These are phyloP conservation scores for Calvadosia cruxmelitensis DNA, from an alignment of 30 jellyfish, hydroid and myxozoan species.

Conservation along the genomic window DNA sequence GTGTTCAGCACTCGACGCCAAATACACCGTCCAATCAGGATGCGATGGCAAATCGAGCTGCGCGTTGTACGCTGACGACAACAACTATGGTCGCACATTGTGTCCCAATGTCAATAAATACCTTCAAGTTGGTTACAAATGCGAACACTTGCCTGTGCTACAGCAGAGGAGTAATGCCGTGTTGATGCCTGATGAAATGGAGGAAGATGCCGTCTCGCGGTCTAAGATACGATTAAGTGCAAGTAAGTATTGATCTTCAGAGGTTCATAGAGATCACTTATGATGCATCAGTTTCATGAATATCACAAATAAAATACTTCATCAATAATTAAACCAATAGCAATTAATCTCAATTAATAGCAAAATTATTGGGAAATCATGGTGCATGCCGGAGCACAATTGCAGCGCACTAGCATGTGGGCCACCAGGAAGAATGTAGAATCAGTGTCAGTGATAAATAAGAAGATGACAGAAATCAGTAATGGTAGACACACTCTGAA, in stretches of 20 bases:
- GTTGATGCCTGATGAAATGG: conserved; percentile 66
- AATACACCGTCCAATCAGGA: conserved; percentile 54
- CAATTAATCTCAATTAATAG: no score
- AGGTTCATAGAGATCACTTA: background rate
- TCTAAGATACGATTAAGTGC: conserved; percentile 28
- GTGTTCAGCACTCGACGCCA: conserved; percentile 95
- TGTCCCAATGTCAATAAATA: conserved; percentile 91
- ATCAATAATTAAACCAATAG: no score
- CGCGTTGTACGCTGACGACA: conserved; percentile 77
- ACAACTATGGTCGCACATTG: conserved; percentile 67
- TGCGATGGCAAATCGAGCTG: conserved; percentile 84
- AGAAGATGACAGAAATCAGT: no score
- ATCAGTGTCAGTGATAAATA: no score
- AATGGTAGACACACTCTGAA: no score
- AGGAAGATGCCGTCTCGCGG: conserved; percentile 92
- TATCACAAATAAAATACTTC: no score
- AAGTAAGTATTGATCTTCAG: conserved; percentile 26
- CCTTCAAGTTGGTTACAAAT: conserved; percentile 51
- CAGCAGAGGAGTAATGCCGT: conserved; percentile 16
- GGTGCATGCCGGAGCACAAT: no score
- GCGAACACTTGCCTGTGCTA: conserved; percentile 48
- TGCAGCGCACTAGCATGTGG: no score
- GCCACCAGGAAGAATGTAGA: no score
- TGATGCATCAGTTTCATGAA: no score
- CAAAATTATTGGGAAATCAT: no score